Evolutionary conservation across 2,113 vertebrate genomes (phyloP).

Genomic region (pig (Sus scrofa)): T2T-Sscrofa CM000824.6:26842501-26843000

Average conservation of each 20-base stretch:
- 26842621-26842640: constrained; percentile 3
- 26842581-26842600: background rate
- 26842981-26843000: background rate
- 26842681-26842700: background rate
- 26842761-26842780: background rate
- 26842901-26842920: background rate
- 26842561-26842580: background rate
- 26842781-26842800: background rate
- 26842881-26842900: background rate
- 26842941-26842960: background rate
- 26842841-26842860: background rate
- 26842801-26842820: background rate
- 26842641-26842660: background rate
- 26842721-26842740: background rate
- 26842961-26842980: background rate
- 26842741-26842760: background rate
- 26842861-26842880: background rate
- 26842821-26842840: background rate
- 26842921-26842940: background rate
- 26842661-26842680: background rate
- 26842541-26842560: background rate
- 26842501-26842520: background rate
- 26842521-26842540: background rate
- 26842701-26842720: background rate
- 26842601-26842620: background rate